A percentile compares a stretch with the other conserved stretches of the same genome.
These are phyloP conservation scores for Todus mexicanus DNA, from an alignment of 2,797 vertebrate species.

Conservation along the genomic window DNA sequence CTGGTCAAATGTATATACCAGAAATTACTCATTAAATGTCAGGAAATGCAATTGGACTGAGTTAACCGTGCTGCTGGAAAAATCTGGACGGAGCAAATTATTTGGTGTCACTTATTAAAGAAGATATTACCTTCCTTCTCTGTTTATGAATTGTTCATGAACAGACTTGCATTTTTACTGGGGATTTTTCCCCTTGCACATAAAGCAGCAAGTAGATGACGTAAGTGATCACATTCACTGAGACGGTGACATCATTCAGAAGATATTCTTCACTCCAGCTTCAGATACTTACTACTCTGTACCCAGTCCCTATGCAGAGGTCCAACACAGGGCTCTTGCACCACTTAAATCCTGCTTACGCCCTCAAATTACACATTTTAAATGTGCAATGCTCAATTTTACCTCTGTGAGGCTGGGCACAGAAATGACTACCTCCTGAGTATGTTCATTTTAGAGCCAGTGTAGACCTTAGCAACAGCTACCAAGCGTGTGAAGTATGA, in stretches of 20 bases:
- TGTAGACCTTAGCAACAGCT: background rate
- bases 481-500: background rate
- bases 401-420: background rate
- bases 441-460: background rate
- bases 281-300: background rate
- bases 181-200: background rate
- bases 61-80: slow-evolving; percentile 11
- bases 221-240: background rate
- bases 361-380: background rate
- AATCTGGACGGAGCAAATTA: background rate
- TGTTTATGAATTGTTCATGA: background rate
- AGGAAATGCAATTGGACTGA: slow-evolving; percentile 33
- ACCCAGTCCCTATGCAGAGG: background rate
- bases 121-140: background rate
- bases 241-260: slow-evolving; percentile 15
- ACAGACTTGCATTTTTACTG: background rate
- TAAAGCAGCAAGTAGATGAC: background rate
- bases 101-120: background rate
- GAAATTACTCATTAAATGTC: slow-evolving; percentile 40
- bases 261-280: background rate
- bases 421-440: background rate
- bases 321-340: background rate
- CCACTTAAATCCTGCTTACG: background rate
- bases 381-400: background rate
- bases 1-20: slow-evolving; percentile 42